These are phyloP conservation scores for Lacerta bilineata DNA, from an alignment of 2,797 vertebrate species.

Conservation along the genomic window DNA sequence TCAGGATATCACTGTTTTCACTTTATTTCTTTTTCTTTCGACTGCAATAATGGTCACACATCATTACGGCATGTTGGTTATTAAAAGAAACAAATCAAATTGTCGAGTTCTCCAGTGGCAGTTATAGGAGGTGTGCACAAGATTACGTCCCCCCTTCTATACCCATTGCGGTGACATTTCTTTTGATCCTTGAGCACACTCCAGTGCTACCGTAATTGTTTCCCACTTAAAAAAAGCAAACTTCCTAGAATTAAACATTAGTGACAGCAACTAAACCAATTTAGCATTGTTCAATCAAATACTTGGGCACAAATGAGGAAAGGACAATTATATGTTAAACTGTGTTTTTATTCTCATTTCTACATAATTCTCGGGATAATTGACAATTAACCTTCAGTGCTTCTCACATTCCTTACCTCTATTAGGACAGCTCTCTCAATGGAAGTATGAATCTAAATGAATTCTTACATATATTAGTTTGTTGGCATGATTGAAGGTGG, in stretches of 20 bases:
- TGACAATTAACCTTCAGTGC: constrained; percentile 65
- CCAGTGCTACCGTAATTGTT: constrained; percentile 38
- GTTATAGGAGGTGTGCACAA: constrained; percentile 38
- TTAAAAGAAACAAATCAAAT: constrained; percentile 3
- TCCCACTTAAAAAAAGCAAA: constrained; percentile 43
- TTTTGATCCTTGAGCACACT: constrained; percentile 34
- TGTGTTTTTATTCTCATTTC: constrained; percentile 57
- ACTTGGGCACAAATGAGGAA: constrained; percentile 37
- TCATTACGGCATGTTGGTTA: not conserved
- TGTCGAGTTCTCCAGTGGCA: constrained; percentile 38
- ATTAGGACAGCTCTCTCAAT: constrained; percentile 22
- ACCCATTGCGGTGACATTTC: not conserved
- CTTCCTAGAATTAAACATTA: constrained; percentile 51
- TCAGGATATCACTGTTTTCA: constrained; percentile 15
- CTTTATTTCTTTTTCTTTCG: constrained; percentile 18
- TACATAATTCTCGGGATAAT: constrained; percentile 54
- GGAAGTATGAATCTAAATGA: constrained; percentile 4
- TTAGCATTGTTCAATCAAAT: constrained; percentile 49
- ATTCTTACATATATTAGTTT: constrained; percentile 39
- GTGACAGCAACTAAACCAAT: constrained; percentile 45
- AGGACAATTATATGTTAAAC: constrained; percentile 49
- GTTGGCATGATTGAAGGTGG: not conserved
- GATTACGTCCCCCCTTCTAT: not conserved
- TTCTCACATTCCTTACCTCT: constrained; percentile 48
- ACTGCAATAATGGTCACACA: not conserved